These are phyloP conservation scores for Parnassius smintheus DNA, from an alignment of 2,888 invertebrate species.

Conservation along the genomic window DNA sequence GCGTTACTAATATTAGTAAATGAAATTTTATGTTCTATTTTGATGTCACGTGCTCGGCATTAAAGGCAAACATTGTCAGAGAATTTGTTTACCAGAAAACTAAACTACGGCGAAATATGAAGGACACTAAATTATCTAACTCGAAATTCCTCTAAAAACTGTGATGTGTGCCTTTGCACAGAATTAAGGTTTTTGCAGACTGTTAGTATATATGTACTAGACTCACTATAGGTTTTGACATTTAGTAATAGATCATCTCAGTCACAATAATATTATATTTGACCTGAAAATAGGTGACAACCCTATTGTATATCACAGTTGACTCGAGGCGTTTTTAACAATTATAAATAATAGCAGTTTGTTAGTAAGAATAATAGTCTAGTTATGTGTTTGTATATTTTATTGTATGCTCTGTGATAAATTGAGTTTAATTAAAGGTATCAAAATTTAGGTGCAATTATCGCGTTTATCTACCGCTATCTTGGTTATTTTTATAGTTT, in stretches of 20 bases:
- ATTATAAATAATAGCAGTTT: slow-evolving; percentile 16
- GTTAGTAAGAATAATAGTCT: slow-evolving; percentile 16
- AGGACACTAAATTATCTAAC: too few relatives aligned
- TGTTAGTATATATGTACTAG: too few relatives aligned
- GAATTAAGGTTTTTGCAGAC: too few relatives aligned
- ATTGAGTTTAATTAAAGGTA: slow-evolving; percentile 14
- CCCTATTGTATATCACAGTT: not conserved
- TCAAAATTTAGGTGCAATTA: slow-evolving; percentile 16
- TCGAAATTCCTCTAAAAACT: too few relatives aligned
- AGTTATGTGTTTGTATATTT: slow-evolving; percentile 16
- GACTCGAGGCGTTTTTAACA: slow-evolving; percentile 1
- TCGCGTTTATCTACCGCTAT: slow-evolving; percentile 1
- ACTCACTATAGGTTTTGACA: too few relatives aligned
- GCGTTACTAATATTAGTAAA: too few relatives aligned
- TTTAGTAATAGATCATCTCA: too few relatives aligned
- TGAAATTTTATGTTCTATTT: not conserved
- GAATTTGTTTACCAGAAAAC: too few relatives aligned
- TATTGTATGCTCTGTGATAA: slow-evolving; percentile 22
- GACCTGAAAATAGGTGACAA: slow-evolving; percentile 7
- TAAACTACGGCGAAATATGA: too few relatives aligned
- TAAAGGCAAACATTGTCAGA: too few relatives aligned
- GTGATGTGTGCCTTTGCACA: too few relatives aligned
- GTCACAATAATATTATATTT: too few relatives aligned
- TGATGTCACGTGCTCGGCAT: not conserved
- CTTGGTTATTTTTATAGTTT: slow-evolving; percentile 1